Evolutionary conservation across 1,140 invertebrate genomes (phyloP).

Genomic region (Drosophila nannoptera): DNA sequence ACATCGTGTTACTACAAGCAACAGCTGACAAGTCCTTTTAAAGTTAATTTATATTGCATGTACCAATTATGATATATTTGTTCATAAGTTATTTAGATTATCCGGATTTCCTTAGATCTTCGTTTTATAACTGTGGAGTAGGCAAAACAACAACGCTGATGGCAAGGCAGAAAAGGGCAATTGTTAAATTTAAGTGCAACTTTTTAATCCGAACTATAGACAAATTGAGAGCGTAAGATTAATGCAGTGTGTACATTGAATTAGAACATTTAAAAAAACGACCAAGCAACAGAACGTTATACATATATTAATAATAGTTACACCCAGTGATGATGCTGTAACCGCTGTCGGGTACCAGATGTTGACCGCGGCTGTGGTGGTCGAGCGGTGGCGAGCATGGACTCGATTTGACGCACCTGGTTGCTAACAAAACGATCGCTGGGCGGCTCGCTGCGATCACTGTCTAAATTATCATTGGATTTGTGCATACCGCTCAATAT

Average conservation of each 20-base stretch:
- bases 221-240: constrained; percentile 73
- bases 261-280: constrained; percentile 26
- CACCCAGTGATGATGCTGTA: constrained; percentile 32
- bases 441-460: constrained; percentile 39
- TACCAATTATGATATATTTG: constrained; percentile 35
- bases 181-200: constrained; percentile 69
- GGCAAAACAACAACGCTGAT: constrained; percentile 17
- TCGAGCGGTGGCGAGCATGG: constrained; percentile 55
- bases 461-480: constrained; percentile 58
- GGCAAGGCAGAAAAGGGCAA: constrained; percentile 22
- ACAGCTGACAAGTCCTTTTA: constrained; percentile 35
- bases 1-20: constrained; percentile 26
- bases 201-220: constrained; percentile 75
- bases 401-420: constrained; percentile 67
- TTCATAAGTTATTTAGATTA: constrained; percentile 33
- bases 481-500: constrained; percentile 80
- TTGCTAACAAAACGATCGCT: constrained; percentile 66
- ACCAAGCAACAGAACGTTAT: constrained; percentile 15
- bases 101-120: constrained; percentile 20
- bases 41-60: constrained; percentile 35
- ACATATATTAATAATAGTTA: constrained; percentile 29
- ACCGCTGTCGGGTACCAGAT: constrained; percentile 27
- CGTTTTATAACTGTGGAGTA: constrained; percentile 12
- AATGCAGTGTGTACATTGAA: constrained; percentile 55
- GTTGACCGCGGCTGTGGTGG: constrained; percentile 26